phyloP scores from a whole-genome alignment of 2,888 invertebrate species.

The Lapara coniferarum region DNA sequence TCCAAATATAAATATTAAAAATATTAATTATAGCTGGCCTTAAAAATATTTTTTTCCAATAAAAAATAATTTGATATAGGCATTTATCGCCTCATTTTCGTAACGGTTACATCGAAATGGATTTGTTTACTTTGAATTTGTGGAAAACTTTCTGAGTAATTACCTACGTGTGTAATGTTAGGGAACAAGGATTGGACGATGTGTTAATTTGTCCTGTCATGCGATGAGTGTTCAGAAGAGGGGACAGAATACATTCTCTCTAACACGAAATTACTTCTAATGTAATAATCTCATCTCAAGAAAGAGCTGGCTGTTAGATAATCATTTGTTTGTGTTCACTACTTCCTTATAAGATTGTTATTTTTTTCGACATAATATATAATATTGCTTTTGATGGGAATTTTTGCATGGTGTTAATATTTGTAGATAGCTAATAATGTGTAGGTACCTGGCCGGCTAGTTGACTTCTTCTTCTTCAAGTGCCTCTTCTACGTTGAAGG shows the following conservation, averaged over 20 bases:
- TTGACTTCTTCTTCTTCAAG: no score
- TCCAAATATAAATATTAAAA: no score
- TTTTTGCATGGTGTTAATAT: no score
- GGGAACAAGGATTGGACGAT: conserved; percentile 55
- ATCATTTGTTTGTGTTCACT: background rate
- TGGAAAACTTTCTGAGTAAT: conserved; percentile 48
- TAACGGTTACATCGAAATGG: conserved; percentile 18
- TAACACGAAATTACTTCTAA: conserved; percentile 46
- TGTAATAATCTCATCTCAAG: conserved; percentile 20
- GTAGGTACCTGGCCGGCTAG: no score
- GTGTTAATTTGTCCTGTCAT: conserved; percentile 81
- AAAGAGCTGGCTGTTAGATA: conserved; percentile 9
- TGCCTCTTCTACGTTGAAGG: no score
- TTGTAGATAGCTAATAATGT: no score
- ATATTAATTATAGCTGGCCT: no score
- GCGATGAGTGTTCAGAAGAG: conserved; percentile 69
- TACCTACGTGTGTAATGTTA: conserved; percentile 48
- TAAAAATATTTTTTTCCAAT: no score
- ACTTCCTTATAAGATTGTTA: background rate
- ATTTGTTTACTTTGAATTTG: conserved; percentile 30
- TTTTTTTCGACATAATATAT: no score
- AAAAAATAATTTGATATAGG: no score
- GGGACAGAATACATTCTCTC: conserved; percentile 44
- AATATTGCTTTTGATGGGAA: no score
- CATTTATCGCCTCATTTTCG: conserved; percentile 13